Conservation (phyloP, 2,797 vertebrate genomes). For the Trichosurus vulpecula region DNA sequence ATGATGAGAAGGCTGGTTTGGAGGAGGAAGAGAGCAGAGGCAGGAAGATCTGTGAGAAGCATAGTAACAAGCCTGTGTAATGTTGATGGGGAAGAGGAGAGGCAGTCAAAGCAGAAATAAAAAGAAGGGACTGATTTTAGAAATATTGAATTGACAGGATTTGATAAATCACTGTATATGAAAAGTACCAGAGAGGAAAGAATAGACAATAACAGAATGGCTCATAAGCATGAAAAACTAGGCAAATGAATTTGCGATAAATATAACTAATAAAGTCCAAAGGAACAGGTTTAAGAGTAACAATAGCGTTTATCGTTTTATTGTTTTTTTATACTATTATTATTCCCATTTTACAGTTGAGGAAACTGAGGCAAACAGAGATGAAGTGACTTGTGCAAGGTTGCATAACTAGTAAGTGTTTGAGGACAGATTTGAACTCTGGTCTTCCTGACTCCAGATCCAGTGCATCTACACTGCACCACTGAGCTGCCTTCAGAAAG, state of each 20-base stretch:
- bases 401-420: background rate
- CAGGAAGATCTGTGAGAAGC: background rate
- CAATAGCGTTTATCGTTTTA: background rate
- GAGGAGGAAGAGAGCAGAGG: background rate
- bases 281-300: background rate
- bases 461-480: background rate
- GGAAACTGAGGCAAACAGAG: background rate
- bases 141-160: background rate
- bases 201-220: background rate
- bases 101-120: background rate
- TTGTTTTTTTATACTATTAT: background rate
- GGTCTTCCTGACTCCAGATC: background rate
- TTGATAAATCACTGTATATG: background rate
- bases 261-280: background rate
- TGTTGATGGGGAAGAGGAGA: background rate
- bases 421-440: background rate
- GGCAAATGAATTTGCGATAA: background rate
- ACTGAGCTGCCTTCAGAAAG: background rate
- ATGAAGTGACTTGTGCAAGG: background rate
- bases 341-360: background rate
- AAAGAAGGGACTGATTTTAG: background rate
- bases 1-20: background rate
- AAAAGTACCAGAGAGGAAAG: background rate
- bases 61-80: background rate
- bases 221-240: background rate